Conservation (phyloP, 30 jellyfish, hydroid and myxozoan species). For the Pelagia noctiluca region DNA sequence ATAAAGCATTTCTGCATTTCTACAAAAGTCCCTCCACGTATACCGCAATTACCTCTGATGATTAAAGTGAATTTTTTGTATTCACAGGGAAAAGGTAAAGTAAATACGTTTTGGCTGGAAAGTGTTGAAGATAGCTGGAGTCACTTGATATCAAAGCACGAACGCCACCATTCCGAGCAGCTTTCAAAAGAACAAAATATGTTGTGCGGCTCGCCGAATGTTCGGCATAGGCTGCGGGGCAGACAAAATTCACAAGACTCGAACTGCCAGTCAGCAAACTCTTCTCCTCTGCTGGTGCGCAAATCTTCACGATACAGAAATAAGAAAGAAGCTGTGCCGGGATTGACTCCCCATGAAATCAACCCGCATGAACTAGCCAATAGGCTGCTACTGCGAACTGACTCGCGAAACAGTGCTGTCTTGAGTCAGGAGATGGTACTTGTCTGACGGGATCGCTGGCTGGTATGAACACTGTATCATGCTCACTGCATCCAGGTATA, state of each 20-base stretch:
- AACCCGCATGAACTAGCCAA: constrained; percentile 3
- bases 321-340: constrained; percentile 14
- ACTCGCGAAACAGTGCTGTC: constrained; percentile 6
- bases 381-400: constrained; percentile 14
- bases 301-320: constrained; percentile 59
- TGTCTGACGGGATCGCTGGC: too few relatives aligned
- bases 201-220: constrained; percentile 19
- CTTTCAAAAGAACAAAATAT: constrained; percentile 3
- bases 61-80: not conserved
- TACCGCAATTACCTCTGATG: not conserved
- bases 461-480: too few relatives aligned
- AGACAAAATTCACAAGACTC: constrained; percentile 36
- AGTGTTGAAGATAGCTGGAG: constrained; percentile 53
- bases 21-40: not conserved
- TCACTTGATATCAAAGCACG: constrained; percentile 30
- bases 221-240: not conserved
- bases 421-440: not conserved
- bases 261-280: constrained; percentile 35
- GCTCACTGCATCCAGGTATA: too few relatives aligned
- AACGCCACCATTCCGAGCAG: not conserved
- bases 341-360: not conserved
- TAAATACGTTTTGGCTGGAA: constrained; percentile 78
- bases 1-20: not conserved
- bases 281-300: constrained; percentile 51
- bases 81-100: constrained; percentile 85